These are phyloP conservation scores for Vulpes lagopus DNA, from an alignment of 2,113 vertebrate genomes.

Conservation along the genomic window DNA sequence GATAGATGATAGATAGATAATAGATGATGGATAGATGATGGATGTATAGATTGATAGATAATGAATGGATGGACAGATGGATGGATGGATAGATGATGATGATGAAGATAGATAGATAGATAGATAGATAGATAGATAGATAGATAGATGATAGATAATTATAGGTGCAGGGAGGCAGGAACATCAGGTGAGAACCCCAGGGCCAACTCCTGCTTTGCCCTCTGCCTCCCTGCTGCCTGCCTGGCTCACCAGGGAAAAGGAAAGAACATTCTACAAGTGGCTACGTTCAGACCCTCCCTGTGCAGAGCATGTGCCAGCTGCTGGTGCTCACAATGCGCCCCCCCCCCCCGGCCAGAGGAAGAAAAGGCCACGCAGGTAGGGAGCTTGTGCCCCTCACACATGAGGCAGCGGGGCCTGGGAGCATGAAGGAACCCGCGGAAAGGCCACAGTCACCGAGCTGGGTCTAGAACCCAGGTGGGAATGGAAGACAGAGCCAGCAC, in stretches of 20 bases:
- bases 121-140: neutral
- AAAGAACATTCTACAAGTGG: no score
- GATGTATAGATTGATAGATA: neutral
- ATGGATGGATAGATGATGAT: neutral
- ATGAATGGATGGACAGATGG: neutral
- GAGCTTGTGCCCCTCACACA: neutral
- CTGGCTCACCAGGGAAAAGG: neutral
- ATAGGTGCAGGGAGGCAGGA: neutral
- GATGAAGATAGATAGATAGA: neutral
- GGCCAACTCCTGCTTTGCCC: accelerated
- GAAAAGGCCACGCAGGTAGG: neutral
- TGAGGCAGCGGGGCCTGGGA: accelerated
- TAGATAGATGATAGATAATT: neutral
- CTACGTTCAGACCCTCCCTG: accelerated
- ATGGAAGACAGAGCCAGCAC: neutral
- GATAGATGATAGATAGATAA: no score
- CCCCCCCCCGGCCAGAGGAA: neutral
- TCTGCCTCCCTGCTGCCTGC: no score
- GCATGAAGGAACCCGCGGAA: no score
- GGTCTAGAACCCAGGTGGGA: neutral
- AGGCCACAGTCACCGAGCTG: neutral
- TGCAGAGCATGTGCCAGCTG: accelerated
- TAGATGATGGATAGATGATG: neutral
- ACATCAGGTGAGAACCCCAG: neutral
- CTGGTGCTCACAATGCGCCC: accelerated